Base-by-base conservation (phyloP, 2,888 invertebrate genomes). In the Stictocephala bisonia region DNA sequence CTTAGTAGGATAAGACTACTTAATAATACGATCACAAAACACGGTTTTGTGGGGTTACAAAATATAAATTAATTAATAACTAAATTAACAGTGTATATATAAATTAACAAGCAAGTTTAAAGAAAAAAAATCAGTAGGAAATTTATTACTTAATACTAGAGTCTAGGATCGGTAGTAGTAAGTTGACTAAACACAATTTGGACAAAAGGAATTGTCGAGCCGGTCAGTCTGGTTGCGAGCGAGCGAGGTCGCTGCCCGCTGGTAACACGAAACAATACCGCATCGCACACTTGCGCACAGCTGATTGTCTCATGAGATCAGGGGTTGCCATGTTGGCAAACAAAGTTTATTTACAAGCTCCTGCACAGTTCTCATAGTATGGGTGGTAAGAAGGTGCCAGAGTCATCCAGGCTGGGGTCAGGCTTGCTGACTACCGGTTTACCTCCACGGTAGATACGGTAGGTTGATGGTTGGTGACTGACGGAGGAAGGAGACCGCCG, bases 371-470 rank as follows among this genome's bases (percentile, higher is more conserved):
- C 84, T 86, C 85, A 89, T 81, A 89, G 86, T 81, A 89, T 88
- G 74, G 89, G 88, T 53, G 89, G 89, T 79, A 90, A 83, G 82
- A 89, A 89, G 56, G 88, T 88, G 76, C 88, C 89, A 56, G 89
- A 88, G 82, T 89, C 88, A 81, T 89, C 88, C 77, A 88, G 85
- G 81, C 87, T 88, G 74, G 85, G 66, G 35, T 72, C 71, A 1
- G 72, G 71, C 40, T 74, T 72, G 64, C 73, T 75, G 60, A 73
- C 70, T 24, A 72, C 56, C 20, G 75, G 75, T 78, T 83, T 84
- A 75, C 82, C 81, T n/a, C 83, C 83, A 22, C 83, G 82, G 78
- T 84, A 84, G 58, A 84, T 77, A 67, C 85, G 81, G 78, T 85
- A 85, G 48, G 84, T 78, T 35, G 82, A 82, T 78, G 84, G 84